Base-by-base conservation (phyloP, 1,140 invertebrate genomes). In the Brachionus angularis region DNA sequence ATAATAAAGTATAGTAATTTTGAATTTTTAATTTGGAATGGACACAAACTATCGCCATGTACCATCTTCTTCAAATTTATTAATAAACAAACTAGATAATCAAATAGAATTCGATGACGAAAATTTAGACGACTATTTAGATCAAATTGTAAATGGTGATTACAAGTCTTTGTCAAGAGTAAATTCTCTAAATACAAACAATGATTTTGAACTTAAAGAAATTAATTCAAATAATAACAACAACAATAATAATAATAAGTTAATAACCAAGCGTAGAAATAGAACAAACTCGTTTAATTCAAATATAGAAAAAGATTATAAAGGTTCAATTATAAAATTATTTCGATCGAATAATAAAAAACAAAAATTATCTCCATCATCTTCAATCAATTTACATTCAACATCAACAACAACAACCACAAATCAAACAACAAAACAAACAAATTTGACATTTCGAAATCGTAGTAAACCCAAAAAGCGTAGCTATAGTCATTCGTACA, bases 211-310 rank as follows among this genome's bases (percentile, higher is more conserved):
- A 14, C 53, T 58, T 14, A 58, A 39, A 58, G 33, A 31, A 8
- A 27, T 39, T 12, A 58, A 12, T 36, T 39, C 36, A 39, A 36
- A 58, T 39, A 42, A 14, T n/a, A n/a, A n/a, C n/a, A n/a, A n/a
- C n/a, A n/a, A n/a, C n/a, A n/a, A n/a, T n/a, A n/a, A n/a, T n/a
- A n/a, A n/a, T n/a, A n/a, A 42, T 8, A 3, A 42, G 16, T 14
- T 42, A 42, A 14, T 14, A 58, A 39, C n/a, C 52, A 34, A 34
- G 33, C 53, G 53, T 4, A 31, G 53, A 7, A 5, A 39, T 5
- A 16, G 53, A 16, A 58, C 53, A 5, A 58, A 58, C 25, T 58
- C 53, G 8, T 58, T 58, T 39, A 58, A 58, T n/a, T 39, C 33
- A 5, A 58, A 39, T 27, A 39, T 42, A 14, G 18, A 39, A 10